Evolutionary conservation across 1,140 invertebrate species (phyloP), one percentile per base, ranked within the genome.

Genomic region (Octopus bimaculoides): DNA sequence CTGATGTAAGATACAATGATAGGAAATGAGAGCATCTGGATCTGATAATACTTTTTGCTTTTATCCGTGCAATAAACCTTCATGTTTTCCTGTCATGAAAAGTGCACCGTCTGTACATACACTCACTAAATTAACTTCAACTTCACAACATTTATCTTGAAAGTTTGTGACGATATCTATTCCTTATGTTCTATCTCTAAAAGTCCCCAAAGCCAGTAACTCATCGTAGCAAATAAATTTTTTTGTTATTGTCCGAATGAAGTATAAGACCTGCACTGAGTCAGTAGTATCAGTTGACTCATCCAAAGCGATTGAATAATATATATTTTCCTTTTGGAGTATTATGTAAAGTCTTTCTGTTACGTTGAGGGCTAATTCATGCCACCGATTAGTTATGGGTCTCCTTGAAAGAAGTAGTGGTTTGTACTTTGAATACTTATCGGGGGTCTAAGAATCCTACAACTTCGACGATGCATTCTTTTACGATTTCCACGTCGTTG

Each of bases 241-340:
- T 74, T 10, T 20, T 74, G 73, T 8, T 74, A 10, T 10, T 8
- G 20, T 41, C 20, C 20, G 20, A 66, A 66, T n/a, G 61, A 66
- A 66, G 61, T 66, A 66, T 66, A 66, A 66, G n/a, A 66, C 9
- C n/a, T n/a, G n/a, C 20, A 8, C 73, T 8, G 20, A 74, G 20
- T 41, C 73, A 74, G 20, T 74, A 74, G 9, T 74, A 74, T 74
- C 73, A 74, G 73, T 74, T 74, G 73, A 74, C 20, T 74, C 73
- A 74, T 20, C 73, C 73, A 74, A 74, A 74, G 20, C 20, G 41
- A 74, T 41, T 74, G 20, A 10, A 74, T 74, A 74, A 74, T 10
- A 74, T 74, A 74, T 66, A 66, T 74, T 20, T 74, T 74, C 20
- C 73, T n/a, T 74, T n/a, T n/a, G n/a, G n/a, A n/a, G n/a, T n/a